Evolutionary conservation across 2,888 invertebrate species (phyloP), one percentile per base, ranked within the genome.

Genomic region (Cephus nigrinus): DNA sequence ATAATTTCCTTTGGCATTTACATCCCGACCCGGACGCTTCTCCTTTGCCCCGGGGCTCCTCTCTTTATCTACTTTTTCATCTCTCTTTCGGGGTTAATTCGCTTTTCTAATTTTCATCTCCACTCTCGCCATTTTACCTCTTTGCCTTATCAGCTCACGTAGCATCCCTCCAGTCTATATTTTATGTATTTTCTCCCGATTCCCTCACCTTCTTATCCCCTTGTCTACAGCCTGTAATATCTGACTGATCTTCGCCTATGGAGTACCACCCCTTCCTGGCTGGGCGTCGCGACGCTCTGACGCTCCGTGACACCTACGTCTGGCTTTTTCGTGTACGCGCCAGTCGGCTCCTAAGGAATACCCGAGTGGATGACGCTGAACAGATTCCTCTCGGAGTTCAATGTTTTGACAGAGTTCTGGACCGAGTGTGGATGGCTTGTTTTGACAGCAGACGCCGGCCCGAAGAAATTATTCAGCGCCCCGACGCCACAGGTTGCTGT

Each of bases 1-100:
- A 88, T 87, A 87, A 87, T 87, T 85, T 88, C 85, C 82, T 81
- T 81, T 84, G 80, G 78, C 85, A 84, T 87, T 86, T 86, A 83
- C 84, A 82, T 80, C 73, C 75, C 12, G 30, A 69, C 40, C 40
- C 77, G 74, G 75, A 77, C 81, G 73, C 36, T 40, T 32, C 33
- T 74, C 68, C 71, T 76, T 76, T 76, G 11, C 32, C 36, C 68
- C 30, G 40, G 31, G 23, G 40, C 68, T 68, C 68, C 55, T 69
- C 74, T 77, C 31, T 71, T 72, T 40, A 69, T 68, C 73, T 69
- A 69, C 69, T 40, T 30, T 35, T 40, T 74, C 69, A 69, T 40
- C 35, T 36, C 35, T 35, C 31, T 35, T 73, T 33, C 34, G 15
- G 15, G 40, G 40, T 15, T 40, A 40, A 40, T 40, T 15, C 40